A percentile compares a stretch with the other conserved stretches of the same genome.
phyloP scores from a whole-genome alignment of 37 sponge, comb jelly and placozoan species.

The Lycopodina hypogea region DNA sequence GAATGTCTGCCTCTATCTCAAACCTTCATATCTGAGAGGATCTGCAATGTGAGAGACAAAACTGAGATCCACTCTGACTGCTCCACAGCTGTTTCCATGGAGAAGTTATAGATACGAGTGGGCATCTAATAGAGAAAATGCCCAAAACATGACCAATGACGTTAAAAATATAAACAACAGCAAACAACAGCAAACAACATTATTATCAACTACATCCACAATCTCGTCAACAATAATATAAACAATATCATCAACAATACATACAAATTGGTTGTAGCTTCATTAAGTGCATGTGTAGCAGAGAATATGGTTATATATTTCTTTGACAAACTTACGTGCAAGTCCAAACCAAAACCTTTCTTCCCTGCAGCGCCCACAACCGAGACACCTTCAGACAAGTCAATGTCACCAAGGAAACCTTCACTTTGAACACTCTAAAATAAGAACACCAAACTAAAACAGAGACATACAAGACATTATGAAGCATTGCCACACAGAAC shows the following conservation, averaged over 20 bases:
- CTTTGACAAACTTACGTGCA: conserved; percentile 41
- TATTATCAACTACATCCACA: too few relatives aligned
- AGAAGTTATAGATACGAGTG: conserved; percentile 41
- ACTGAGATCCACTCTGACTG: conserved; percentile 35
- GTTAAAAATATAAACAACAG: too few relatives aligned
- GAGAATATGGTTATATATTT: too few relatives aligned
- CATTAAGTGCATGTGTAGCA: too few relatives aligned
- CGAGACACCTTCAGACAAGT: conserved; percentile 20
- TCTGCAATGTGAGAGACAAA: conserved; percentile 1
- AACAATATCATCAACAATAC: too few relatives aligned
- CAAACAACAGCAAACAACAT: too few relatives aligned
- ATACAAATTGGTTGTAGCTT: too few relatives aligned
- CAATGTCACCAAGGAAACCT: conserved; percentile 26
- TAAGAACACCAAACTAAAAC: neutral
- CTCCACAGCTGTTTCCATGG: conserved; percentile 26
- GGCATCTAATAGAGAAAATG: conserved; percentile 29
- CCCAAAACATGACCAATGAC: too few relatives aligned
- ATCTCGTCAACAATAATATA: too few relatives aligned
- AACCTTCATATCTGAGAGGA: conserved; percentile 24
- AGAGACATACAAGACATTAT: neutral
- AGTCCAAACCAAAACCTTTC: conserved; percentile 54
- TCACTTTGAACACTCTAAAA: conserved; percentile 1
- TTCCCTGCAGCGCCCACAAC: conserved; percentile 4
- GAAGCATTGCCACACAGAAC: neutral
- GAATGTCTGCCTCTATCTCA: too few relatives aligned